A percentile compares a stretch with the other conserved stretches of the same genome.
Evolutionary conservation across 2,113 vertebrate genomes (phyloP).

Genomic region (Lethenteron camtschaticum): DNA sequence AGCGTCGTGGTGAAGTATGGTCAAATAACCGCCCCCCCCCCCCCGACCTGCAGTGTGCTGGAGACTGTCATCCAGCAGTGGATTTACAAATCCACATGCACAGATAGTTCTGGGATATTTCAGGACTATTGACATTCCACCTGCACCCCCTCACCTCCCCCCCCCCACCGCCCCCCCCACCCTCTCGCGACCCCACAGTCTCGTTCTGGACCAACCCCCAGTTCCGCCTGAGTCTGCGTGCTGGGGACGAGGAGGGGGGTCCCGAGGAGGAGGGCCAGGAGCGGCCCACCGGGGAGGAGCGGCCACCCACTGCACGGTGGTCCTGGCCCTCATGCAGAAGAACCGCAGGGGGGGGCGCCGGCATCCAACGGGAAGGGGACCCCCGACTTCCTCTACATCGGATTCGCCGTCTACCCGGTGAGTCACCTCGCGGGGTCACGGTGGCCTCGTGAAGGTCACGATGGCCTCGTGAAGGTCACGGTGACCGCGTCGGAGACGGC

Average conservation of each 20-base stretch:
- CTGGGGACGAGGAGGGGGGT: neutral
- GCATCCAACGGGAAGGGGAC: neutral
- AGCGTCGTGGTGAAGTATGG: too few relatives aligned
- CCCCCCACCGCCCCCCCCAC: neutral
- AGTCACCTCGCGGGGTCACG: neutral
- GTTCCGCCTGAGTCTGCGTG: neutral
- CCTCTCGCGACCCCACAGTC: neutral
- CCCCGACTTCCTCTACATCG: neutral
- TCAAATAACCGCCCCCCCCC: too few relatives aligned
- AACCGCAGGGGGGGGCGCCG: neutral
- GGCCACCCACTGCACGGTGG: neutral
- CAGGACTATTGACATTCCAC: too few relatives aligned
- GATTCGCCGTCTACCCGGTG: slow-evolving; percentile 2
- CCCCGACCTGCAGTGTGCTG: too few relatives aligned
- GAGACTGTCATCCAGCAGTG: too few relatives aligned
- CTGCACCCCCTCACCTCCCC: too few relatives aligned
- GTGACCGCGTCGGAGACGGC: too few relatives aligned
- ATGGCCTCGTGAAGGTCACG: too few relatives aligned
- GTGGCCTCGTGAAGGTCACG: too few relatives aligned
- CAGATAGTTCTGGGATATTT: too few relatives aligned
- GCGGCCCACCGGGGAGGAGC: too few relatives aligned
- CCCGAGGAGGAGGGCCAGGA: neutral
- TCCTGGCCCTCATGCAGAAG: slow-evolving; percentile 2
- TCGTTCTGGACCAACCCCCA: slow-evolving; percentile 1
- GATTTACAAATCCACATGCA: too few relatives aligned